Base-by-base conservation (phyloP, 2,113 vertebrate genomes). In the Hymenochirus boettgeri region DNA sequence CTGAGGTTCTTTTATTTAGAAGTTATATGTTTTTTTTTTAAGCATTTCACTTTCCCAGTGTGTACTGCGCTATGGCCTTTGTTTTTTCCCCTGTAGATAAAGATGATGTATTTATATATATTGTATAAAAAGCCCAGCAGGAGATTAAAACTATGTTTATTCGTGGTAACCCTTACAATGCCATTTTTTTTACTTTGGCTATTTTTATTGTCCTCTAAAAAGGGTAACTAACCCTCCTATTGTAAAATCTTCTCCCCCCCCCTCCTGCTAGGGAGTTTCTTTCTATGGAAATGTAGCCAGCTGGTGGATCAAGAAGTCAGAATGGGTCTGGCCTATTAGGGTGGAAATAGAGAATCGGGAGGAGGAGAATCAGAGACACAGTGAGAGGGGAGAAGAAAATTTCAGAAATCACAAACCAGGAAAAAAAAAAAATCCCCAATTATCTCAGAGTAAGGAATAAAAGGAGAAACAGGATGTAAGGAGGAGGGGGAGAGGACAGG, bases 261-360 rank as follows among this genome's bases (percentile, higher is more conserved):
- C 37, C 35, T 69, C 22, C 27, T 58, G 75, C 72, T 71, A 56
- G 73, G 76, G 83, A 71, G 86, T 84, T 82, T 79, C 81, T 93
- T 89, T 80, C 90, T 82, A 69, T 70, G 73, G 87, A 76, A 84
- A 93, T 86, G 29, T 70, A 78, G 77, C 86, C 91, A 91, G 91
- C 91, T 92, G n/a, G 89, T 84, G 86, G 88, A 90, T 91, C 88
- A 80, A 82, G 76, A 73, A 72, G 73, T 74, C 64, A 82, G 77
- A 66, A 76, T 70, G 73, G 65, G 78, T 71, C 71, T 70, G 75
- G 65, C 70, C 26, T 70, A 75, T 78, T 74, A 74, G 69, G 75
- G 77, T 63, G 58, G 62, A 37, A 62, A 45, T 27, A 29, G 17
- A 51, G 60, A 50, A 54, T 37, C 50, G 48, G 60, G 61, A 69